Evolutionary conservation across 1,140 invertebrate genomes (phyloP).

Genomic region (Aricia agestis): DNA sequence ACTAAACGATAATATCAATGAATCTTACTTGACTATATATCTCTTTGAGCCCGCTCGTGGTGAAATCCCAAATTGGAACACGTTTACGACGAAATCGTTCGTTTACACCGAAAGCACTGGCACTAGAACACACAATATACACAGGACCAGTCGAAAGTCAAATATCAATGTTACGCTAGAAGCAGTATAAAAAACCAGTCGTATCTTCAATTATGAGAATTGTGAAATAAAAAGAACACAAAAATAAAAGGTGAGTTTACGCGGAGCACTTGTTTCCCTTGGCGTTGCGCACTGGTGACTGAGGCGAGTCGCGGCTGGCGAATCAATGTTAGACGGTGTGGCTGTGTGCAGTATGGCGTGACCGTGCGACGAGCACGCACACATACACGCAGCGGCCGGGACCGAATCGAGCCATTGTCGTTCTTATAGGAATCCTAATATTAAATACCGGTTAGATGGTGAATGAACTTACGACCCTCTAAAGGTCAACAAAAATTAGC

Average conservation of each 20-base stretch:
- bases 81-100: conserved; percentile 65
- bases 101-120: conserved; percentile 68
- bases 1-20: not conserved
- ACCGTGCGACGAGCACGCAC: conserved; percentile 38
- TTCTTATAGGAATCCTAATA: conserved; percentile 28
- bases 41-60: conserved; percentile 73
- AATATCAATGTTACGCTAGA: conserved; percentile 39
- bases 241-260: conserved; percentile 53
- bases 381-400: conserved; percentile 39
- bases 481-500: conserved; percentile 5
- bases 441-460: conserved; percentile 30
- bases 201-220: conserved; percentile 40
- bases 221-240: conserved; percentile 57
- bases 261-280: conserved; percentile 55
- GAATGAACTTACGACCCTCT: conserved; percentile 23
- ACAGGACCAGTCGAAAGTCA: conserved; percentile 61
- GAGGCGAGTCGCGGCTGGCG: conserved; percentile 58
- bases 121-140: conserved; percentile 68
- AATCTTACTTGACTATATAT: conserved; percentile 71
- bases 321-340: conserved; percentile 62
- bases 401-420: conserved; percentile 42
- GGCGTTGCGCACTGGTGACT: conserved; percentile 72
- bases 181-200: conserved; percentile 50
- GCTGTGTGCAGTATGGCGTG: conserved; percentile 38
- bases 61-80: conserved; percentile 72